phyloP scores from a whole-genome alignment of 2,888 invertebrate species.

The Chalcosyrphus nemorum region DNA sequence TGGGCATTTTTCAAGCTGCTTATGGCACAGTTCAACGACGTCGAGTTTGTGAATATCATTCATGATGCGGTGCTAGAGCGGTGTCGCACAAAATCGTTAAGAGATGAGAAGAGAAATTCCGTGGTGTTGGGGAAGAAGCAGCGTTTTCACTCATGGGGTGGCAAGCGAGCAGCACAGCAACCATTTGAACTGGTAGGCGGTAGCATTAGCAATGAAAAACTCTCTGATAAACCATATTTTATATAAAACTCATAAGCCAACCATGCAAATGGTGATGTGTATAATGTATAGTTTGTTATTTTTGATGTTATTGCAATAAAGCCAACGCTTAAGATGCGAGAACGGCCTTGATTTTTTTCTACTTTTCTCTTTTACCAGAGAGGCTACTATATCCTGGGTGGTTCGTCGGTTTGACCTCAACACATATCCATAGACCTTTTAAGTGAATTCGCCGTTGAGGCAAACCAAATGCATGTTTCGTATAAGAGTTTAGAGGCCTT shows the following conservation, averaged over 20 bases:
- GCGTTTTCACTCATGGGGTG: slow-evolving; percentile 82
- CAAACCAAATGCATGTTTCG: too few species aligned
- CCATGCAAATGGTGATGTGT: slow-evolving; percentile 5
- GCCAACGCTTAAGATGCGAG: slow-evolving; percentile 33
- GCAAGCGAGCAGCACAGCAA: slow-evolving; percentile 77
- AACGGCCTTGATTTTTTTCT: neutral
- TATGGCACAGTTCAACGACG: slow-evolving; percentile 80
- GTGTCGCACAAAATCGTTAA: slow-evolving; percentile 78
- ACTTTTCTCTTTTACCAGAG: too few species aligned
- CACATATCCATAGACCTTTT: too few species aligned
- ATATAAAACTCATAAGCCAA: slow-evolving; percentile 25
- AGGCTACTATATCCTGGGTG: too few species aligned
- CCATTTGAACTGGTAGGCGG: slow-evolving; percentile 11
- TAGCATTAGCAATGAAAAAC: slow-evolving; percentile 46
- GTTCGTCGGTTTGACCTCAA: too few species aligned
- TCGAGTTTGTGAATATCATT: slow-evolving; percentile 78
- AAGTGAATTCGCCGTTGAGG: too few species aligned
- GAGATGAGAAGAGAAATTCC: slow-evolving; percentile 80
- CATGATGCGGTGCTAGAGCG: slow-evolving; percentile 79
- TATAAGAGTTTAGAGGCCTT: too few species aligned
- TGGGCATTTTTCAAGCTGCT: slow-evolving; percentile 80
- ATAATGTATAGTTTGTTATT: slow-evolving; percentile 43
- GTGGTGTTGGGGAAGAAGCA: slow-evolving; percentile 81
- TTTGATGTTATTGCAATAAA: slow-evolving; percentile 53
- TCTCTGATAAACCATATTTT: slow-evolving; percentile 47